Evolutionary conservation across 92 coral and sea anemone species (phyloP).

Genomic region (Hydrozoanthus gracilis): DNA sequence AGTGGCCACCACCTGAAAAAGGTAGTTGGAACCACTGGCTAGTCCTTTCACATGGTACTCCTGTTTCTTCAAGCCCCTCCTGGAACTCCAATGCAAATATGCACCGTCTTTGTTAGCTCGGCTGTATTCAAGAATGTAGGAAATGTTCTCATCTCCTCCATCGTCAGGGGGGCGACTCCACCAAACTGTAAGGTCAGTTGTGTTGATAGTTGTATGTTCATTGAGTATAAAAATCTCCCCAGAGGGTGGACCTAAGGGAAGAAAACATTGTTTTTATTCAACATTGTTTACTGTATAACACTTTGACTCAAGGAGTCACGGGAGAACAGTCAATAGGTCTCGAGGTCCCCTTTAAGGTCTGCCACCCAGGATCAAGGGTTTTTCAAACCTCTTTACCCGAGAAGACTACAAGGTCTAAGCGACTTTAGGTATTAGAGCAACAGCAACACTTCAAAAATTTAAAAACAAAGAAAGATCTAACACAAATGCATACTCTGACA

Average conservation of each 20-base stretch:
- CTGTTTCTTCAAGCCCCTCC: constrained; percentile 62
- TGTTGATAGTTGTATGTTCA: constrained; percentile 64
- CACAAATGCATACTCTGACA: too few species aligned
- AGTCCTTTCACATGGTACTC: constrained; percentile 69
- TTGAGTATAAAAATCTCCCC: constrained; percentile 74
- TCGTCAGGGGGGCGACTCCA: constrained; percentile 82
- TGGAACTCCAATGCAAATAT: constrained; percentile 70
- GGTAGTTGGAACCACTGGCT: constrained; percentile 62
- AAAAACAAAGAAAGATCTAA: too few species aligned
- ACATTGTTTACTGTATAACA: background rate
- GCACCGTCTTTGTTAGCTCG: constrained; percentile 61
- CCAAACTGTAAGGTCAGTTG: constrained; percentile 66
- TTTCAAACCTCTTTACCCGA: too few species aligned
- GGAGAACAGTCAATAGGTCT: background rate
- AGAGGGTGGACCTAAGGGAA: constrained; percentile 76
- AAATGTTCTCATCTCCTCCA: constrained; percentile 77
- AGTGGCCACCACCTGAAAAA: constrained; percentile 70
- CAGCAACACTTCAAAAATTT: too few species aligned
- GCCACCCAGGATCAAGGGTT: too few species aligned
- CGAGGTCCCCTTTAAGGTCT: too few species aligned
- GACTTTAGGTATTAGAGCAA: too few species aligned
- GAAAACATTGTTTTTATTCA: background rate
- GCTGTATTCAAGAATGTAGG: constrained; percentile 78
- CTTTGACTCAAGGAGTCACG: background rate
- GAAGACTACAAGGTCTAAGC: too few species aligned